These are phyloP conservation scores for Osmerus eperlanus DNA, from an alignment of 2,113 vertebrate genomes.

Conservation along the genomic window DNA sequence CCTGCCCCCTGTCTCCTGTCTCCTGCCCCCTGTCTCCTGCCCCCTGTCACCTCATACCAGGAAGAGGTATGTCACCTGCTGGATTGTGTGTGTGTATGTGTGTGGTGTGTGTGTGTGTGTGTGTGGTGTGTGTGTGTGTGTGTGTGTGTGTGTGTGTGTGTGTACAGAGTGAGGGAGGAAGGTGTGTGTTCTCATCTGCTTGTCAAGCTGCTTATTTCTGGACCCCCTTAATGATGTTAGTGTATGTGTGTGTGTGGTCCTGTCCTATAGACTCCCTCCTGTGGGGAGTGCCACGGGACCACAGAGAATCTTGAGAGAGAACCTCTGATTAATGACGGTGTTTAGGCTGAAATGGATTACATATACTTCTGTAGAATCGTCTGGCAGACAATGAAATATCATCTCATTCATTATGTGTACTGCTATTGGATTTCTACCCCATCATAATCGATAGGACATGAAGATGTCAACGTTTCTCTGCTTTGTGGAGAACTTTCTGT, in stretches of 20 bases:
- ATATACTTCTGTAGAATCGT: slow-evolving; percentile 47
- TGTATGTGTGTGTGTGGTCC: slow-evolving; percentile 19
- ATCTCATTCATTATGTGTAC: slow-evolving; percentile 61
- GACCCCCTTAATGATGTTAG: neutral
- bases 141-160: slow-evolving; percentile 19
- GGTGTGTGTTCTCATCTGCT: neutral
- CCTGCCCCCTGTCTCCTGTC: no score
- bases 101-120: no score
- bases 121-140: slow-evolving; percentile 17
- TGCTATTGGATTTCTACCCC: slow-evolving; percentile 52
- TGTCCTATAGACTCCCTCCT: slow-evolving; percentile 64
- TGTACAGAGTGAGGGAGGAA: neutral
- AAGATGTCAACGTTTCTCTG: slow-evolving; percentile 31
- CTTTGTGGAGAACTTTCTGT: slow-evolving; percentile 33
- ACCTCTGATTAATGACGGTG: slow-evolving; percentile 66
- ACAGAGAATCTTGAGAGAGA: slow-evolving; percentile 42
- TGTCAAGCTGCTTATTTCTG: no score
- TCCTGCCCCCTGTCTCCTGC: no score
- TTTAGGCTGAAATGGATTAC: slow-evolving; percentile 65
- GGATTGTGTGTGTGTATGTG: neutral
- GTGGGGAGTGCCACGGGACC: slow-evolving; percentile 40
- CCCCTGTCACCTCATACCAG: no score
- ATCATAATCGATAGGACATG: slow-evolving; percentile 63
- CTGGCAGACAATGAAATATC: slow-evolving; percentile 63
- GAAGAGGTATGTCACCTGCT: slow-evolving; percentile 19